Evolutionary conservation across 2,113 vertebrate species (phyloP), one percentile per base, ranked within the genome.

Genomic region (Hassar affinis): DNA sequence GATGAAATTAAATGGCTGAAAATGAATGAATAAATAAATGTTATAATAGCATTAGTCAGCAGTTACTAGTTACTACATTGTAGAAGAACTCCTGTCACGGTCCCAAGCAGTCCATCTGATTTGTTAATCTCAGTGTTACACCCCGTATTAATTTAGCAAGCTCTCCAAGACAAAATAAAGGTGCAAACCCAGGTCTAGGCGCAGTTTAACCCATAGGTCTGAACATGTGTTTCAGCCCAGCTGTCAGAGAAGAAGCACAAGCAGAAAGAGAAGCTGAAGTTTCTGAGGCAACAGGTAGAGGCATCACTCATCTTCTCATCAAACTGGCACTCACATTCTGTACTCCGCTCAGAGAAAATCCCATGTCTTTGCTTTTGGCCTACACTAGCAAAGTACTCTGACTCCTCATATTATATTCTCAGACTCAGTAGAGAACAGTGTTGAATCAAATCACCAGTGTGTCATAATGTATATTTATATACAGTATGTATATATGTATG

Each of bases 171-270:
- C 7, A 6, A 47, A n/a, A 45, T 45, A 42, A n/a, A 27, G 71
- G 14, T 74, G 71, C 45, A 74, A 18, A 51, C 27, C n/a, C 51
- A 27, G 30, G 2, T 66, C 18, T 66, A 35, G 15, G 62, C 15
- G 35, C 62, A 64, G 30, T 27, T 15, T 64, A 64, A 17, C 0
- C 30, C 22, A 18, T 38, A 42, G 35, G 35, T 42, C 9, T 69
- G 66, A 42, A 42, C 66, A 69, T 11, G 38, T 42, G 20, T n/a
- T 71, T 45, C 25, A 45, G 20, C 22, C 33, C 4, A n/a, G 68
- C 68, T 45, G 68, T 69, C 66, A 71, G 68, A 71, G 14, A 72
- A n/a, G 12, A 72, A 22, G 42, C 8, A 11, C 69, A 72, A 72
- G 42, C 69, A 49, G 69, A 49, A 52, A 30, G 25, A 15, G 4